These are phyloP conservation scores for Drosophila baimaii DNA, from an alignment of 1,140 invertebrate genomes.

Conservation along the genomic window DNA sequence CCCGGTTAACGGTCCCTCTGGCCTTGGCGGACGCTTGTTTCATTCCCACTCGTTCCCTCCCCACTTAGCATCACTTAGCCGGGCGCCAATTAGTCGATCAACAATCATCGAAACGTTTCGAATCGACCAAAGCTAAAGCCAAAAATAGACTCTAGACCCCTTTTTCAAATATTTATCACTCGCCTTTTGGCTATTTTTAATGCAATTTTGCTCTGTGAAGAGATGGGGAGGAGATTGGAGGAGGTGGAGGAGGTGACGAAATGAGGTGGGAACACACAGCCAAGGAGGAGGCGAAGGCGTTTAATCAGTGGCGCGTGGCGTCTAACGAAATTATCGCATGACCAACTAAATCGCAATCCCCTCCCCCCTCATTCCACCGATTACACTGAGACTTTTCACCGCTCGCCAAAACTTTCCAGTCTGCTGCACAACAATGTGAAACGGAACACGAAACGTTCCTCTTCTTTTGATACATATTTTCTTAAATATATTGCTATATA, in stretches of 20 bases:
- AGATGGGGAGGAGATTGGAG: not conserved
- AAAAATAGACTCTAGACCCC: conserved; percentile 36
- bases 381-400: conserved; percentile 42
- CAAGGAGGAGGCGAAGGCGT: conserved; percentile 10
- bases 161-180: conserved; percentile 56
- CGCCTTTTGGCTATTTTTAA: conserved; percentile 61
- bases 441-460: conserved; percentile 52
- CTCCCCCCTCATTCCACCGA: not conserved
- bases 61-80: conserved; percentile 13
- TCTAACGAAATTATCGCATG: conserved; percentile 66
- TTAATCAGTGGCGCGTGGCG: conserved; percentile 55
- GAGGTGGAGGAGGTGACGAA: conserved; percentile 1
- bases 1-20: not conserved
- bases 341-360: conserved; percentile 45
- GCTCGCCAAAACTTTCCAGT: conserved; percentile 71
- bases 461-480: conserved; percentile 30
- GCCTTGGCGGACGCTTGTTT: conserved; percentile 2
- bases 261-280: not conserved
- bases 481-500: conserved; percentile 4
- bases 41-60: not conserved
- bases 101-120: conserved; percentile 29
- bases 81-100: conserved; percentile 34
- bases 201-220: conserved; percentile 32
- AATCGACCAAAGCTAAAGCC: conserved; percentile 13
- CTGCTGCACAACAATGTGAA: conserved; percentile 68